Conservation (phyloP, 2,888 invertebrate species). For the Notocelia uddmanniana region DNA sequence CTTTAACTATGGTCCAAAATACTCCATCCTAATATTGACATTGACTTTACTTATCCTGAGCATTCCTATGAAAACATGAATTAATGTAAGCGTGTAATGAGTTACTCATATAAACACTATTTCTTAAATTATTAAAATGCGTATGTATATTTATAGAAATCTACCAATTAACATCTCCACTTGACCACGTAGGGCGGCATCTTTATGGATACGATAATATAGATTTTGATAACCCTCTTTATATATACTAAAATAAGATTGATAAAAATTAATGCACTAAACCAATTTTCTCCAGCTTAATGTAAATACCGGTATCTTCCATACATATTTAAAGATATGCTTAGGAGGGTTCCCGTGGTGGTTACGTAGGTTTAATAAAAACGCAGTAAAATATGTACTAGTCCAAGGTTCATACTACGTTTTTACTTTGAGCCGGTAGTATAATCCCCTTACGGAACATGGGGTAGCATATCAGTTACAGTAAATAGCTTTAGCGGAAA, state of each 20-base stretch:
- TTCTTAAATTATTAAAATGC: background rate
- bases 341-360: background rate
- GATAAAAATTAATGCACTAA: too few species aligned
- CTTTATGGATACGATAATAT: background rate
- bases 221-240: too few species aligned
- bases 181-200: background rate
- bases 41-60: too few species aligned
- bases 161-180: background rate
- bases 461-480: background rate
- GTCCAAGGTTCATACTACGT: background rate
- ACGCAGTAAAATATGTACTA: background rate
- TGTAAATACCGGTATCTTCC: background rate
- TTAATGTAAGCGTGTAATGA: too few species aligned
- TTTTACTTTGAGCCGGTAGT: background rate
- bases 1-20: too few species aligned
- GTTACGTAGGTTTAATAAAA: background rate
- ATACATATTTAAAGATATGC: constrained; percentile 4
- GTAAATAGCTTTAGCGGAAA: constrained; percentile 1
- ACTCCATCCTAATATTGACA: too few species aligned
- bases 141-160: background rate
- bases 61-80: too few species aligned
- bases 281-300: background rate
- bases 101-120: background rate
- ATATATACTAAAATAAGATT: too few species aligned
- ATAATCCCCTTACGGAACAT: background rate